These are phyloP conservation scores for Mormyrus iriodes DNA, from an alignment of 2,113 vertebrate genomes.

Conservation along the genomic window DNA sequence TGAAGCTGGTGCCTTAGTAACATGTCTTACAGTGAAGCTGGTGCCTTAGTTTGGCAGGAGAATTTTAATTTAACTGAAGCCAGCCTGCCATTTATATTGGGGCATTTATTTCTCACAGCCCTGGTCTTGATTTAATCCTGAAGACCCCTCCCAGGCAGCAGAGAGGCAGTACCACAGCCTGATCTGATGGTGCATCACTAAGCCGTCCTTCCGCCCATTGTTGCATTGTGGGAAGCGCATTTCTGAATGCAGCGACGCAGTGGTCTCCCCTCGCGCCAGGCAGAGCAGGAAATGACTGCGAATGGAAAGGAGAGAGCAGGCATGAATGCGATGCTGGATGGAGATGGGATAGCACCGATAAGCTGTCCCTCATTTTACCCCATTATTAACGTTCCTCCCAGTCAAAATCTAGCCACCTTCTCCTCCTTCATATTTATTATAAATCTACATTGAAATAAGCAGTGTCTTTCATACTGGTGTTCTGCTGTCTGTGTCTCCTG, in stretches of 20 bases:
- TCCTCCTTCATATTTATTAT: background rate
- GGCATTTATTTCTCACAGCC: constrained; percentile 7
- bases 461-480: background rate
- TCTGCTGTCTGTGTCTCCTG: background rate
- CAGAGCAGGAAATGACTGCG: constrained; percentile 16
- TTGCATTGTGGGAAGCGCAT: background rate
- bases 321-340: background rate
- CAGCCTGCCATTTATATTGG: background rate
- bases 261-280: background rate
- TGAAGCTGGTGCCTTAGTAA: background rate
- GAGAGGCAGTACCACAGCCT: background rate
- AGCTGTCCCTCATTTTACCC: background rate
- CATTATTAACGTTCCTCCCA: background rate
- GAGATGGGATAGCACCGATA: background rate
- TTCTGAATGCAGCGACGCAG: background rate
- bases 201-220: background rate
- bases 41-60: background rate
- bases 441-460: background rate
- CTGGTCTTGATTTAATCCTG: constrained; percentile 3
- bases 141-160: background rate
- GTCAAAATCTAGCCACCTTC: background rate
- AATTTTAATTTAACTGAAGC: background rate
- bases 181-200: background rate
- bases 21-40: background rate
- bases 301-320: background rate